Base-by-base conservation (phyloP, 30 jellyfish, hydroid and myxozoan species). In the Turritopsis dohrnii region DNA sequence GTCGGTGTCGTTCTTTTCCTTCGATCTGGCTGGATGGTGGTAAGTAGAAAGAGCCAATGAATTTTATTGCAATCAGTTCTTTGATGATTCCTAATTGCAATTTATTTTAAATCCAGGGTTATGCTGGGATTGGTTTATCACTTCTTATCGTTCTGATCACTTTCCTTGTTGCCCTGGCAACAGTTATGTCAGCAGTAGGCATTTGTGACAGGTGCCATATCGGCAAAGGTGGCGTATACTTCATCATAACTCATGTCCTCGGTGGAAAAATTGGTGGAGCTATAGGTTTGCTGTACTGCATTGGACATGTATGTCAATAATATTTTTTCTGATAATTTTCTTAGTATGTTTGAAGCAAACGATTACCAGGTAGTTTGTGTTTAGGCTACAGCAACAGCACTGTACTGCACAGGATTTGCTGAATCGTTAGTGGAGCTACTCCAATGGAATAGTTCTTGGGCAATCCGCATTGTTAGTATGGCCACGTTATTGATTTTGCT, bases 21-120 rank as follows among this genome's bases (percentile, higher is more conserved):
- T 19, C 74, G 98, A 54, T 81, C 96, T 31, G 98, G 98, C 27
- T 93, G 98, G 98, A 93, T 93, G 98, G 90, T 93, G 76, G 98
- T 93, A 88, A 81, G 96, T 29, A n/a, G 60, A 22, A 74, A 74
- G 7, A 22, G 13, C 13, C 9, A 8, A 74, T 7, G 83, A 41
- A 16, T 74, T 74, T 74, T 4, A 16, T n/a, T 23, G 24, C 60
- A 0, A 23, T 26, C n/a, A 20, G n/a, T 74, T 74, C 13, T 23
- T 19, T 74, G 5, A 19, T 16, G 24, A 16, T 74, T 74, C 9
- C 0, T 69, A 7, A 19, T 69, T 69, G 28, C 77, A 1, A 0
- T 19, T 69, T 22, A 80, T 41, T 1, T 31, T 27, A 9, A n/a
- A 52, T 80, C 24, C 74, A 93, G 98, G 98, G 95, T n/a, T 93